These are phyloP conservation scores for Palythoa caribaeorum DNA, from an alignment of 92 coral and sea anemone species.

Conservation along the genomic window DNA sequence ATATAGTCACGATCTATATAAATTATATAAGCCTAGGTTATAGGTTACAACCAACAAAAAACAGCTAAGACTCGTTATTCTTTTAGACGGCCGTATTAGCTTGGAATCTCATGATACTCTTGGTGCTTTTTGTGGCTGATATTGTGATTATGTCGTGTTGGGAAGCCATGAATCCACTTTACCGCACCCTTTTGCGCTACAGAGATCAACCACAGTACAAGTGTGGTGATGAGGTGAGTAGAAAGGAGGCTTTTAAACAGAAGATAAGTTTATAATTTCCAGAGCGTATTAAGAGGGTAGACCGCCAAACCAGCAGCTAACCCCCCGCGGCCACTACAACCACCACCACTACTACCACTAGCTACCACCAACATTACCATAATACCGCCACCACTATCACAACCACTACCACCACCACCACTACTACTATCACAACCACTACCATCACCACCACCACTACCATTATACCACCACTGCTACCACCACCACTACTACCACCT, in stretches of 20 bases:
- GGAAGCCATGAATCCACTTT: slow-evolving; percentile 86
- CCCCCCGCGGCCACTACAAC: too few species aligned
- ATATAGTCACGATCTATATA: too few species aligned
- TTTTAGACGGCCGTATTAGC: slow-evolving; percentile 64
- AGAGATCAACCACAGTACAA: slow-evolving; percentile 84
- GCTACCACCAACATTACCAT: too few species aligned
- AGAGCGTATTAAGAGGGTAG: not conserved
- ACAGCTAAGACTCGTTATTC: not conserved
- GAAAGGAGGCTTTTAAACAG: not conserved
- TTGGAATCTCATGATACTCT: slow-evolving; percentile 82
- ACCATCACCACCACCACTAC: too few species aligned
- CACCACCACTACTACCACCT: too few species aligned
- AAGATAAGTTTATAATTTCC: too few species aligned
- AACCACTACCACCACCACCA: too few species aligned
- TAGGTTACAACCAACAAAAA: not conserved
- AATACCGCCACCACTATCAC: too few species aligned
- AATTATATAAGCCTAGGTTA: not conserved
- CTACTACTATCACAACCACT: too few species aligned
- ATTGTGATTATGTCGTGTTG: slow-evolving; percentile 83
- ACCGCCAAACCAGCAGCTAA: too few species aligned
- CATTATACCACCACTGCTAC: too few species aligned
- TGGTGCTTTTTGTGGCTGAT: slow-evolving; percentile 74
- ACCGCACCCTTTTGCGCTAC: slow-evolving; percentile 68
- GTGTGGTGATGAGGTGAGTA: slow-evolving; percentile 82
- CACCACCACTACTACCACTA: too few species aligned